Percentiles rank a stretch among this genome's conserved stretches.
phyloP scores from a whole-genome alignment of 2,113 vertebrate genomes.

The Haplotaxodon microlepis region DNA sequence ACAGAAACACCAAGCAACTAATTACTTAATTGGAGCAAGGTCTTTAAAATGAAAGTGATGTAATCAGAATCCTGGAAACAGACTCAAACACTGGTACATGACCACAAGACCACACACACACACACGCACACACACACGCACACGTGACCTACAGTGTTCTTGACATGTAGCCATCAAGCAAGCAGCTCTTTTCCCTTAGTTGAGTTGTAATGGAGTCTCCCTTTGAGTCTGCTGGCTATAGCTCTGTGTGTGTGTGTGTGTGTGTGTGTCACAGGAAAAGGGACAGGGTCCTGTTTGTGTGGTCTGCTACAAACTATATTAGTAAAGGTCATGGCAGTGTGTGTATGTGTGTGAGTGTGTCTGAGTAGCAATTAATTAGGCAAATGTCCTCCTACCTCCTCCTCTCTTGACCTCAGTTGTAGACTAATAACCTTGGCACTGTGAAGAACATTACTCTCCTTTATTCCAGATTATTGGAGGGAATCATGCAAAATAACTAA shows the following conservation, averaged over 20 bases:
- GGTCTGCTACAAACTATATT: slow-evolving; percentile 55
- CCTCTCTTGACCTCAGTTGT: slow-evolving; percentile 73
- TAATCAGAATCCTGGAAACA: slow-evolving; percentile 66
- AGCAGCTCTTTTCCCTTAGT: slow-evolving; percentile 34
- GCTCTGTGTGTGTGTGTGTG: neutral
- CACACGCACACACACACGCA: neutral
- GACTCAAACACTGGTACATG: slow-evolving; percentile 8
- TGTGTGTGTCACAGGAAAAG: neutral
- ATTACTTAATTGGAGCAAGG: slow-evolving; percentile 75
- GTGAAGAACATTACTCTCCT: slow-evolving; percentile 68
- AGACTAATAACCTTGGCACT: slow-evolving; percentile 75
- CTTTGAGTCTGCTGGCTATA: slow-evolving; percentile 30
- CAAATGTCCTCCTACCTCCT: slow-evolving; percentile 39
- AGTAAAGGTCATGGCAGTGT: slow-evolving; percentile 59
- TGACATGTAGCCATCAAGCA: slow-evolving; percentile 59
- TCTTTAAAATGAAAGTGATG: slow-evolving; percentile 74
- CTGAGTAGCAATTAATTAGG: slow-evolving; percentile 65
- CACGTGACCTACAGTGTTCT: slow-evolving; percentile 43
- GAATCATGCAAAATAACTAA: slow-evolving; percentile 11
- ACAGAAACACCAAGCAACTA: slow-evolving; percentile 69
- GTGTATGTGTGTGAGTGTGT: slow-evolving; percentile 14
- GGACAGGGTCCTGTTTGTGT: slow-evolving; percentile 39
- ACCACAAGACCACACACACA: neutral
- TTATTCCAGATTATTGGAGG: slow-evolving; percentile 73
- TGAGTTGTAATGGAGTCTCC: slow-evolving; percentile 61